These are phyloP conservation scores for Aquatica leii DNA, from an alignment of 2,888 invertebrate genomes.

Conservation along the genomic window DNA sequence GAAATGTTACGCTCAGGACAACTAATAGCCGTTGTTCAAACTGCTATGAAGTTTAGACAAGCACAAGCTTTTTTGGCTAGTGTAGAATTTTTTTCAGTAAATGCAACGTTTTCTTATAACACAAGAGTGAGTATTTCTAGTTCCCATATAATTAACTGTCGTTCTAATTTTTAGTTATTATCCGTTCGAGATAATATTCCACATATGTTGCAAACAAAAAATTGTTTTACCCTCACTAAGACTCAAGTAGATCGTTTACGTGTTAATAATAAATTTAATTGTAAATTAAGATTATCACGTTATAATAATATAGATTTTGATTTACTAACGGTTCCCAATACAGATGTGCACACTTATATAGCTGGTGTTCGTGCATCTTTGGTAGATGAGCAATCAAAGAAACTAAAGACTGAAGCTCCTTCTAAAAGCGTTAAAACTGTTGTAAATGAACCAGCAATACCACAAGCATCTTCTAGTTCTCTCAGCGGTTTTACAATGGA, in stretches of 20 bases:
- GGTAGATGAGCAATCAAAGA: conserved; percentile 4
- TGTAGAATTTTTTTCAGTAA: conserved; percentile 19
- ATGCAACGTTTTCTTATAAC: not conserved
- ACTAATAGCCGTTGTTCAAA: conserved; percentile 19
- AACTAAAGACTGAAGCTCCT: too few relatives aligned
- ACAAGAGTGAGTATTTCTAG: conserved; percentile 19
- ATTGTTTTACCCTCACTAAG: conserved; percentile 15
- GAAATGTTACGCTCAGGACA: conserved; percentile 27
- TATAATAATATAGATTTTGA: conserved; percentile 12
- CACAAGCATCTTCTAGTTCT: too few relatives aligned
- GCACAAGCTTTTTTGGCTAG: conserved; percentile 18
- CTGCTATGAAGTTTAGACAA: conserved; percentile 17
- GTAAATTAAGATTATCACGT: conserved; percentile 21
- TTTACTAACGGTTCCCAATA: conserved; percentile 14
- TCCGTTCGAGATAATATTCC: conserved; percentile 17
- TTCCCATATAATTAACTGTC: not conserved
- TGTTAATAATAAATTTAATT: conserved; percentile 22
- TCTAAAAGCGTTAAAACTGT: too few relatives aligned
- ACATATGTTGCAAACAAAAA: conserved; percentile 1
- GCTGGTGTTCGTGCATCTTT: conserved; percentile 12
- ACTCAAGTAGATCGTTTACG: conserved; percentile 15
- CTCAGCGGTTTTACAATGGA: too few relatives aligned
- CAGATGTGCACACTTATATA: conserved; percentile 11
- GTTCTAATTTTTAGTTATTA: conserved; percentile 12
- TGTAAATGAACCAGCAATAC: too few relatives aligned